A percentile compares a stretch with the other conserved stretches of the same genome.
Conservation (phyloP, 1,140 invertebrate species). For the Oryzaephilus surinamensis region DNA sequence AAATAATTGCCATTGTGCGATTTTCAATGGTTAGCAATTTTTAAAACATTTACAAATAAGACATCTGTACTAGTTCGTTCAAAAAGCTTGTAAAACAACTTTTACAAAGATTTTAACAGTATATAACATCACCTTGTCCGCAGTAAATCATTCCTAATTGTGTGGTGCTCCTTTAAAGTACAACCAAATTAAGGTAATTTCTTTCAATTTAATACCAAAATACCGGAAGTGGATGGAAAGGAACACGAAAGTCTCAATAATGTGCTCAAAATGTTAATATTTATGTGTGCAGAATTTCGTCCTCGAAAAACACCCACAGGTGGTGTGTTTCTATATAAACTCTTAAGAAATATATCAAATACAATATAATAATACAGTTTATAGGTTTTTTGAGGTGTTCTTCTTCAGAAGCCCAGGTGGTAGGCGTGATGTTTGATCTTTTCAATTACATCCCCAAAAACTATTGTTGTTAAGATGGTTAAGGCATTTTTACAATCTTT, state of each 20-base stretch:
- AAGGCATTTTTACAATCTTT: slow-evolving; percentile 9
- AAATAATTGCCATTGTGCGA: no score
- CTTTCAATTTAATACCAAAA: slow-evolving; percentile 8
- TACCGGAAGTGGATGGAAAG: slow-evolving; percentile 13
- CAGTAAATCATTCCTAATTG: slow-evolving; percentile 7
- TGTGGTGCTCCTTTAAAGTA: slow-evolving; percentile 13
- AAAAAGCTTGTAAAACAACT: slow-evolving; percentile 5
- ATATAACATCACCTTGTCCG: slow-evolving; percentile 6
- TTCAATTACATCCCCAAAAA: slow-evolving; percentile 8
- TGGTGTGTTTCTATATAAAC: no score
- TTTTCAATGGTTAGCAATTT: slow-evolving; percentile 3
- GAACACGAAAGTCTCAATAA: slow-evolving; percentile 8
- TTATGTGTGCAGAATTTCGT: slow-evolving; percentile 10
- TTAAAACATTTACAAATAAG: slow-evolving; percentile 11
- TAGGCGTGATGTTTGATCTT: slow-evolving; percentile 26
- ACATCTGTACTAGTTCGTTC: slow-evolving; percentile 15
- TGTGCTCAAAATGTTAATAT: slow-evolving; percentile 3
- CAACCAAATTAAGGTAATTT: slow-evolving; percentile 17
- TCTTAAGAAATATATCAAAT: no score
- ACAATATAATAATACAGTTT: slow-evolving; percentile 16
- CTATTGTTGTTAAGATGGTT: slow-evolving; percentile 2
- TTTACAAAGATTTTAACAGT: slow-evolving; percentile 10
- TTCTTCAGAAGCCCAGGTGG: slow-evolving; percentile 21
- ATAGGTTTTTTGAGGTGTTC: slow-evolving; percentile 13
- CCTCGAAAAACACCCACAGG: slow-evolving; percentile 11